Evolutionary conservation across 2,113 vertebrate species (phyloP).

Genomic region (Microcebus lehilahytsara): DNA sequence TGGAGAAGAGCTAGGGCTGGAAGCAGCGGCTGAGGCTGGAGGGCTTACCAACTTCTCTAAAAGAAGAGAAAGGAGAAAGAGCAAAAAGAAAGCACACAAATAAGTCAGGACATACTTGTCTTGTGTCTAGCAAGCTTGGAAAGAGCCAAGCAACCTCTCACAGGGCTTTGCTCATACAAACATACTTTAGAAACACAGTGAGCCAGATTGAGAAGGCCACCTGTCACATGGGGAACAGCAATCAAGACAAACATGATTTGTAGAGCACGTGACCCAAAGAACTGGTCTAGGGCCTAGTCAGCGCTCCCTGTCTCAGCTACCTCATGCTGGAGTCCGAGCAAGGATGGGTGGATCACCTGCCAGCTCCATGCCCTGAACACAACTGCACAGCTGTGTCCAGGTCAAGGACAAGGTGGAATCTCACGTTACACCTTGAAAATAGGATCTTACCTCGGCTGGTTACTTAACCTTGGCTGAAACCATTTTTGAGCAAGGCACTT

Average conservation of each 20-base stretch:
- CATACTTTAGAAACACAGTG: neutral
- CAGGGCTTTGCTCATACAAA: neutral
- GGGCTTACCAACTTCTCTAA: conserved; percentile 90
- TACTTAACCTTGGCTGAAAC: neutral
- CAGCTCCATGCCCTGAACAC: neutral
- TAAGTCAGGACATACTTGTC: conserved; percentile 76
- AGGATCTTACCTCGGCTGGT: neutral
- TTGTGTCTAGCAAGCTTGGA: conserved; percentile 70
- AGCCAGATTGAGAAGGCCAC: neutral
- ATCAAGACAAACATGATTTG: neutral
- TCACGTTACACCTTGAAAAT: rapidly evolving
- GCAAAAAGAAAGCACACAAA: conserved; percentile 78
- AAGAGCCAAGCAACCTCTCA: conserved; percentile 67
- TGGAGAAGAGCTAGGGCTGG: conserved; percentile 90
- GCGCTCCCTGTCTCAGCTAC: neutral
- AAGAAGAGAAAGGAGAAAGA: conserved; percentile 83
- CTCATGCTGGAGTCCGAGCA: neutral
- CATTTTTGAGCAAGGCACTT: neutral
- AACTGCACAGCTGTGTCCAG: neutral
- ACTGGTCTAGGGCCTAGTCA: neutral
- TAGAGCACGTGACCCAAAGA: neutral
- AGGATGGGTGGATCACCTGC: neutral
- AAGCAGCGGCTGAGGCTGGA: conserved; percentile 89
- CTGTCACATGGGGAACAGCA: neutral
- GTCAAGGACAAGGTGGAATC: neutral